Conservation (phyloP, 2,113 vertebrate genomes). For the Pseudolaguvia tuberculata region DNA sequence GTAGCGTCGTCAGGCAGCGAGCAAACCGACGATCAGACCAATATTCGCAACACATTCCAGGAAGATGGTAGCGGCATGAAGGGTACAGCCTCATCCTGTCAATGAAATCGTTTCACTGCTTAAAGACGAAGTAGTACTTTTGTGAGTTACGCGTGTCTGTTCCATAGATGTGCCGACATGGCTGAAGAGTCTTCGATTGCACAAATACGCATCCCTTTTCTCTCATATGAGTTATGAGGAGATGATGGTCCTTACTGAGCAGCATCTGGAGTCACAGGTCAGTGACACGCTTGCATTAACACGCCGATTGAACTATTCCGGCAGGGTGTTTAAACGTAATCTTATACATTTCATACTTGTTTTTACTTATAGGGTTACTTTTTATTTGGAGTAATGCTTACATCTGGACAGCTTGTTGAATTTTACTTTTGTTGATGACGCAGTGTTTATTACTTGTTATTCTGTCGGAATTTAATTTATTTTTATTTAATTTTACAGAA, state of each 20-base stretch:
- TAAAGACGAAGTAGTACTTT: too few species aligned
- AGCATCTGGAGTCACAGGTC: slow-evolving; percentile 91
- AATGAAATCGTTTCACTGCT: not conserved
- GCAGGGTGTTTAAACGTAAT: too few species aligned
- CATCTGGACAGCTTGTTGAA: too few species aligned
- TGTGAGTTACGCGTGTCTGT: slow-evolving; percentile 11
- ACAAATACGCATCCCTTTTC: slow-evolving; percentile 91
- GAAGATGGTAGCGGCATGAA: slow-evolving; percentile 95
- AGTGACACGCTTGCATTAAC: not conserved
- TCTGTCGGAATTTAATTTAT: not conserved
- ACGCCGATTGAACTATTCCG: too few species aligned
- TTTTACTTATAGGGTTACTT: too few species aligned
- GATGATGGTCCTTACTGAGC: slow-evolving; percentile 94
- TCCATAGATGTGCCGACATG: slow-evolving; percentile 83
- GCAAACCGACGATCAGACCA: slow-evolving; percentile 84
- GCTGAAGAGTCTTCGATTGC: slow-evolving; percentile 91
- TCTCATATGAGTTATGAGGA: slow-evolving; percentile 93
- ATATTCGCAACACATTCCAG: slow-evolving; percentile 84
- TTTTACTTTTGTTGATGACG: too few species aligned
- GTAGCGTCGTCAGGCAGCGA: slow-evolving; percentile 92
- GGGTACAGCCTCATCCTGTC: slow-evolving; percentile 62
- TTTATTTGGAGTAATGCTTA: too few species aligned
- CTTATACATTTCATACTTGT: too few species aligned
- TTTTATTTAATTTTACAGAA: slow-evolving; percentile 66
- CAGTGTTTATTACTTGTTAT: too few species aligned